These are phyloP conservation scores for Stenolophus ochropezus DNA, from an alignment of 2,888 invertebrate species.

Conservation along the genomic window DNA sequence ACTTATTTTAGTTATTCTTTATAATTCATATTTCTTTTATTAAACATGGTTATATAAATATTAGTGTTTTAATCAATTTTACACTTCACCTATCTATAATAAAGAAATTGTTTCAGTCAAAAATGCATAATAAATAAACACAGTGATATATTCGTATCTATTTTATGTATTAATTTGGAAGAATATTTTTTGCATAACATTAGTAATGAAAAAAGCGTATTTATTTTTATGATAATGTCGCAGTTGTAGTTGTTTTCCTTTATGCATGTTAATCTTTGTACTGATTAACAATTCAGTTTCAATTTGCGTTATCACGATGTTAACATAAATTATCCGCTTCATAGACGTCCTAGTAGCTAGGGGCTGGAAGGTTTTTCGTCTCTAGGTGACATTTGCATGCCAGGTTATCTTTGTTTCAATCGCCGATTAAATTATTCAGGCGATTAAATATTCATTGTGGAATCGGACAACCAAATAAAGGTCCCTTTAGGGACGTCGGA, in stretches of 20 bases:
- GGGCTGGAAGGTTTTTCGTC: neutral
- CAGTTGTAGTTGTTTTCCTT: neutral
- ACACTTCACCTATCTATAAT: too few relatives aligned
- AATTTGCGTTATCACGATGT: neutral
- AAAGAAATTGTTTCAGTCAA: too few relatives aligned
- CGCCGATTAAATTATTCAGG: constrained; percentile 18
- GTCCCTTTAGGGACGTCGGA: constrained; percentile 2
- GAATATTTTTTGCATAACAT: too few relatives aligned
- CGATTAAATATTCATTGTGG: constrained; percentile 26
- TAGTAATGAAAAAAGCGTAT: too few relatives aligned
- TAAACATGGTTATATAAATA: too few relatives aligned
- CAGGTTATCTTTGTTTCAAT: constrained; percentile 22
- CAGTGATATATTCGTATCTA: too few relatives aligned
- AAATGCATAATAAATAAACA: too few relatives aligned
- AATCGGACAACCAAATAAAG: constrained; percentile 15
- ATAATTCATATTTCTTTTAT: too few relatives aligned
- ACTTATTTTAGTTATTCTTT: too few relatives aligned
- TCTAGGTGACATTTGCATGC: constrained; percentile 25
- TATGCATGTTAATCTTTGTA: neutral
- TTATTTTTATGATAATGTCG: too few relatives aligned
- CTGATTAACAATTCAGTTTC: neutral
- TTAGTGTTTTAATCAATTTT: too few relatives aligned
- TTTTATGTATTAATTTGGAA: too few relatives aligned
- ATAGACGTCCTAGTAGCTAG: neutral
- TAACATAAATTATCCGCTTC: neutral